Base-by-base conservation (phyloP, 2,888 invertebrate genomes). In the Andrena camellia region DNA sequence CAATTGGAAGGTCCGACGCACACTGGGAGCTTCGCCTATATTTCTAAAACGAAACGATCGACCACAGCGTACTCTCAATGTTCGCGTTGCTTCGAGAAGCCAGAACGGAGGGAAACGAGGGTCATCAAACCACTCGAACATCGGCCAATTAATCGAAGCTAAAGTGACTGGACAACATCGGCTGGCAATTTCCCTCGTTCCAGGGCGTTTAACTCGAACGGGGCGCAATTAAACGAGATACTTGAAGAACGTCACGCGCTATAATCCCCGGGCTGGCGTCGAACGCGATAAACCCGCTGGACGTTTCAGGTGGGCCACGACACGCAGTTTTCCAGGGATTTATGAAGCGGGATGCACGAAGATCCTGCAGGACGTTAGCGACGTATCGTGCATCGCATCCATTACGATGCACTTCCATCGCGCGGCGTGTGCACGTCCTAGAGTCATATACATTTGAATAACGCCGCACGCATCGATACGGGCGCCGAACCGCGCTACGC, bases 361-460 rank as follows among this genome's bases (percentile, higher is more conserved):
- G 87, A 88, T 86, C 86, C 84, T 75, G 80, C 82, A 74, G 86
- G 87, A 88, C 81, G 57, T 48, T 86, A 75, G 73, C 81, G 76
- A 78, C 63, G 85, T 87, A 88, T 85, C 87, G 88, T 82, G 81
- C 85, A 75, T 83, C 85, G 83, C 87, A 85, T 90, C 86, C 86
- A 90, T 89, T 88, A 90, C 82, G 84, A 81, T 81, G 81, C 76
- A 81, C 87, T 82, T 78, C 84, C 72, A 79, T 85, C 73, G 81
- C 70, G 71, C 35, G 63, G 60, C 66, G 48, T n/a, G 68, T 68
- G 67, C 75, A 57, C 69, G 76, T 59, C 52, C 42, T 70, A 78
- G 70, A 78, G 67, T 79, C 79, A 66, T 78, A 75, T 52, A 74
- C 77, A 82, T 86, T 84, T 84, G 84, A 88, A 88, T 88, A 86